Conservation (phyloP, 1,140 invertebrate species). For the Gerris buenoi region DNA sequence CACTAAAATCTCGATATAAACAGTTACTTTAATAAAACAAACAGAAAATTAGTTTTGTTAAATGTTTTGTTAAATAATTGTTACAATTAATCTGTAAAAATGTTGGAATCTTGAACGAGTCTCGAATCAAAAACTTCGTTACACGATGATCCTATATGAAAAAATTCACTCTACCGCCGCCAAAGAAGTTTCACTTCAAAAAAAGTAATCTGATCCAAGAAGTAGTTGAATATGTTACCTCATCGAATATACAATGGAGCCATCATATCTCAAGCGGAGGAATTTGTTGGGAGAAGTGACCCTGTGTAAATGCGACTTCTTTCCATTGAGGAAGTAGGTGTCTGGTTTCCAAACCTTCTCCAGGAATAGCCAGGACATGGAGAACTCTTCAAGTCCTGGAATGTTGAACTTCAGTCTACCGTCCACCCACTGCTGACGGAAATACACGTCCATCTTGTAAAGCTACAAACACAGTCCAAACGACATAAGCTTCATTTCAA, state of each 20-base stretch:
- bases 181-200: too few relatives aligned
- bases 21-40: too few relatives aligned
- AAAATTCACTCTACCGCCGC: too few relatives aligned
- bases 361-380: constrained; percentile 36
- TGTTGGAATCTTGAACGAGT: too few relatives aligned
- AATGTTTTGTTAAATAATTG: not conserved
- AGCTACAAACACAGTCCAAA: too few relatives aligned
- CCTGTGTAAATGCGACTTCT: constrained; percentile 42
- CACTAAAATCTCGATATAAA: too few relatives aligned
- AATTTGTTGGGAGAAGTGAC: constrained; percentile 49
- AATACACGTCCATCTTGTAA: constrained; percentile 47
- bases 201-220: too few relatives aligned
- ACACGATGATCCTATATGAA: too few relatives aligned
- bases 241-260: constrained; percentile 43
- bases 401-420: constrained; percentile 33
- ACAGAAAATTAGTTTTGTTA: too few relatives aligned
- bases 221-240: constrained; percentile 33
- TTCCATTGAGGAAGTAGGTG: constrained; percentile 46
- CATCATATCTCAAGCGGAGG: constrained; percentile 39
- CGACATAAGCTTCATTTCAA: too few relatives aligned
- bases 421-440: constrained; percentile 44
- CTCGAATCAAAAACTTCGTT: too few relatives aligned
- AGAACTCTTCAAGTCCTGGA: constrained; percentile 30
- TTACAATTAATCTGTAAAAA: too few relatives aligned
- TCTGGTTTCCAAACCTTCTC: constrained; percentile 45